Evolutionary conservation across 2,888 invertebrate species (phyloP).

Genomic region (Tineola bisselliella): DNA sequence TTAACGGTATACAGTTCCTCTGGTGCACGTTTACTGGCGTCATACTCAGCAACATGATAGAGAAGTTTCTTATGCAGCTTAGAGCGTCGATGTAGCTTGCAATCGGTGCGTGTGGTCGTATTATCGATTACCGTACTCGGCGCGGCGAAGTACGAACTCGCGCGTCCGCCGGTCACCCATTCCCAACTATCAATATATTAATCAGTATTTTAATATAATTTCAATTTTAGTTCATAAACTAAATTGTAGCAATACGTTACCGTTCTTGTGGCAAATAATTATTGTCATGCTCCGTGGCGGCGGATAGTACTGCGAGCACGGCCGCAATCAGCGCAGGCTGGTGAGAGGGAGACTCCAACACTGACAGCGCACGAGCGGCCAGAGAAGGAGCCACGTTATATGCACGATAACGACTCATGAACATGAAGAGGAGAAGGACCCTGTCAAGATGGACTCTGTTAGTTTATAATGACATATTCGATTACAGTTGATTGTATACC

Average conservation of each 20-base stretch:
- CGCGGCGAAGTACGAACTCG: constrained; percentile 28
- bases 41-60: constrained; percentile 74
- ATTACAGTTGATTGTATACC: no score
- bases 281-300: constrained; percentile 27
- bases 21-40: constrained; percentile 69
- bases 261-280: neutral
- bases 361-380: constrained; percentile 57
- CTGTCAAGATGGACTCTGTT: constrained; percentile 49
- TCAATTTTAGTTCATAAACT: neutral
- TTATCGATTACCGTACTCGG: constrained; percentile 16
- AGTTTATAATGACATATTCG: no score
- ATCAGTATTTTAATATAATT: no score
- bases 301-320: constrained; percentile 41
- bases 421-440: constrained; percentile 86
- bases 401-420: constrained; percentile 79
- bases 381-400: constrained; percentile 72
- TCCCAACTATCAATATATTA: constrained; percentile 86
- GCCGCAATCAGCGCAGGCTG: constrained; percentile 55
- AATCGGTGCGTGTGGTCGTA: constrained; percentile 39
- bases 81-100: constrained; percentile 65
- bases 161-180: constrained; percentile 80
- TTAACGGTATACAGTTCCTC: neutral
- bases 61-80: constrained; percentile 78
- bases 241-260: no score
- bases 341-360: constrained; percentile 28